Conservation (phyloP, 1,140 invertebrate genomes). For the Acromyrmex heyeri region DNA sequence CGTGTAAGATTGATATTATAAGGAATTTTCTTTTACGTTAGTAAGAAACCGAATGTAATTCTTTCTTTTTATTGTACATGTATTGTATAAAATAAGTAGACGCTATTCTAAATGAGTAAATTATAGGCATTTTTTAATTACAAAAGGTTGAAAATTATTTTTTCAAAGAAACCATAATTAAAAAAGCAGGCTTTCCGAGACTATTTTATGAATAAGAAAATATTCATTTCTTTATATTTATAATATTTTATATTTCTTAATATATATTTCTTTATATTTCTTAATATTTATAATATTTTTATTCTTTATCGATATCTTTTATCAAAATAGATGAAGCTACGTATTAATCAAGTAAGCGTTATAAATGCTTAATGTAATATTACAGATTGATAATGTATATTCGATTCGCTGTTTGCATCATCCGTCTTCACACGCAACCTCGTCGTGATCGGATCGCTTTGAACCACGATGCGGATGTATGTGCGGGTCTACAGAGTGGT, state of each 20-base stretch:
- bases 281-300: no score
- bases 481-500: neutral
- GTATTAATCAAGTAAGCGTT: neutral
- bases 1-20: neutral
- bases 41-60: conserved; percentile 6
- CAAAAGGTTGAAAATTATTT: neutral
- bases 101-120: neutral
- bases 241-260: no score
- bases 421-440: conserved; percentile 13
- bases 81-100: neutral
- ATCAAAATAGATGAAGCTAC: no score
- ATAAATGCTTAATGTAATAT: neutral
- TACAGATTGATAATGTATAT: neutral
- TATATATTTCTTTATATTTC: no score
- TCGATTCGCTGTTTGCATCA: neutral
- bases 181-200: no score
- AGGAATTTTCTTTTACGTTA: neutral
- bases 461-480: conserved; percentile 29
- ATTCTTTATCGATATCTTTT: no score
- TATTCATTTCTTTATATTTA: no score
- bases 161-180: no score
- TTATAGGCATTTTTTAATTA: neutral
- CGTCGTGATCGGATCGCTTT: conserved; percentile 11
- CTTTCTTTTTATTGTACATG: neutral
- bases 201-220: no score